Evolutionary conservation across 2,888 invertebrate species (phyloP).

Genomic region (Xestobium rufovillosum): DNA sequence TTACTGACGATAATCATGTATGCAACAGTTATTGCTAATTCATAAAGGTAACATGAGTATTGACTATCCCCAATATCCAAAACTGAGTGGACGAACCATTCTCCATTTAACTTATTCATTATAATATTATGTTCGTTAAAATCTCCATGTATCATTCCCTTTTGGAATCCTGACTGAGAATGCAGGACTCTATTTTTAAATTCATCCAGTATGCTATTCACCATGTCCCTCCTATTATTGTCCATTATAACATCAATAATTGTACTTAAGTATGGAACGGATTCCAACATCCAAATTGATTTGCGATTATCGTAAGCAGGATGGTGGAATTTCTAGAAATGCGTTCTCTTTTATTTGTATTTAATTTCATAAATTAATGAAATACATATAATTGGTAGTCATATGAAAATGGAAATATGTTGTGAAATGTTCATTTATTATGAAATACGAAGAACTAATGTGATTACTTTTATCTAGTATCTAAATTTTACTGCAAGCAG

Average conservation of each 20-base stretch:
- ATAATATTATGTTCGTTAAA: constrained; percentile 86
- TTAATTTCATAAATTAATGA: constrained; percentile 6
- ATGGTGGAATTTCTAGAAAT: constrained; percentile 60
- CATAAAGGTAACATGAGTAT: constrained; percentile 67
- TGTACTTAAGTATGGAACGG: constrained; percentile 59
- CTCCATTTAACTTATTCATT: constrained; percentile 33
- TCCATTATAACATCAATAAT: constrained; percentile 66
- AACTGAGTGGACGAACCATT: constrained; percentile 58
- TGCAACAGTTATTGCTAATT: constrained; percentile 72
- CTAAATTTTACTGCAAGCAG: no score
- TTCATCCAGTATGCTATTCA: constrained; percentile 52
- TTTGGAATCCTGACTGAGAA: constrained; percentile 51
- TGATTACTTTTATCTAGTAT: no score
- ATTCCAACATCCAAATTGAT: constrained; percentile 70
- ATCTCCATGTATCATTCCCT: constrained; percentile 81
- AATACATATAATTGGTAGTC: no score
- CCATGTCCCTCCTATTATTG: constrained; percentile 48
- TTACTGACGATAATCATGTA: constrained; percentile 70
- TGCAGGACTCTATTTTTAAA: constrained; percentile 63
- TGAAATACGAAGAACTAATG: no score
- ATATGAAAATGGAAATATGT: no score
- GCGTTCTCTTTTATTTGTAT: constrained; percentile 9
- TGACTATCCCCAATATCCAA: constrained; percentile 85
- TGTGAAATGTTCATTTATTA: no score
- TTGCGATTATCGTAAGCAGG: constrained; percentile 57